Conservation (phyloP, 2,113 vertebrate species). For the Fulmarus glacialis region DNA sequence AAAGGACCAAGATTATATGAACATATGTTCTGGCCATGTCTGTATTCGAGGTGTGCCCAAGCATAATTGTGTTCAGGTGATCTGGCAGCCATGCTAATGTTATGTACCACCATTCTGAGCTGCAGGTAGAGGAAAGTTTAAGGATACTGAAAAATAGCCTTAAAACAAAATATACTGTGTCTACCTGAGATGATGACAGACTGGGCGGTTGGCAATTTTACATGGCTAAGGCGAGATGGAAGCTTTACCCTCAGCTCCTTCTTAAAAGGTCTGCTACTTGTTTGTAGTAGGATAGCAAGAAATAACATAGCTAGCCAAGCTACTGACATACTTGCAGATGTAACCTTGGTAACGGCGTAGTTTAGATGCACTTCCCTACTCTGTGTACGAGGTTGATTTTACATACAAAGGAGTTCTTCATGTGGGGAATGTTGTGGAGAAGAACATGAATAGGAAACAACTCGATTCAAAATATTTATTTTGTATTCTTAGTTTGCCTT, state of each 20-base stretch:
- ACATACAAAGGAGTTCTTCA: neutral
- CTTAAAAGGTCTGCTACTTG: neutral
- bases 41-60: neutral
- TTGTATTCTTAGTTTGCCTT: neutral
- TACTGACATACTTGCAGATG: neutral
- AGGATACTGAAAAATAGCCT: neutral
- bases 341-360: neutral
- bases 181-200: neutral
- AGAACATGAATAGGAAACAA: neutral
- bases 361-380: neutral
- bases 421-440: neutral
- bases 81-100: neutral
- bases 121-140: neutral
- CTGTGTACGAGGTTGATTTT: neutral
- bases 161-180: neutral
- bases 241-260: neutral
- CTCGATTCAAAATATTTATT: neutral
- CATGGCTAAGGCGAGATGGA: neutral
- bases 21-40: rapidly evolving
- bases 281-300: neutral
- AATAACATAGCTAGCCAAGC: neutral
- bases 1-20: neutral
- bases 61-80: neutral
- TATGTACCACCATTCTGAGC: neutral
- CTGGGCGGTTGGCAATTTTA: neutral